These are phyloP conservation scores for Romanogobio albipinnatus DNA, from an alignment of 2,113 vertebrate species.

Conservation along the genomic window DNA sequence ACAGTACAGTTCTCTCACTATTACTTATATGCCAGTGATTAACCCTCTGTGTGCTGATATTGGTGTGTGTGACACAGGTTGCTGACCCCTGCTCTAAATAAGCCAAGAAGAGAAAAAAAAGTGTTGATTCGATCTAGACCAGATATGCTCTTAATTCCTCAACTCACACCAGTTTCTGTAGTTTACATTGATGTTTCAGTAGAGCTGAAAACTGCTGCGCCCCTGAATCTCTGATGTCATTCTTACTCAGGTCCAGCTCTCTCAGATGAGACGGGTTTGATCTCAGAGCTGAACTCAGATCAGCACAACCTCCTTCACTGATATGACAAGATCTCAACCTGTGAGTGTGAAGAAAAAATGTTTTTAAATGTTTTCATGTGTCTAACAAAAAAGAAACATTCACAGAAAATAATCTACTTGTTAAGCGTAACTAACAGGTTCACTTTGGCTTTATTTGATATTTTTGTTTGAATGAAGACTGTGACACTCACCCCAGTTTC, in stretches of 20 bases:
- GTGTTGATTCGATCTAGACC: too few relatives aligned
- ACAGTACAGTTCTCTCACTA: too few relatives aligned
- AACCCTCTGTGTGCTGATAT: too few relatives aligned
- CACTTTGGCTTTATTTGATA: too few relatives aligned
- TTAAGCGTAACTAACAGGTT: too few relatives aligned
- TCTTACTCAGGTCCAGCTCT: neutral
- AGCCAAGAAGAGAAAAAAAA: too few relatives aligned
- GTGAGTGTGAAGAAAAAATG: neutral
- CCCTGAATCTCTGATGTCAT: neutral
- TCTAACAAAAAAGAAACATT: neutral
- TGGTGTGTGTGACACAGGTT: too few relatives aligned
- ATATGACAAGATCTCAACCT: neutral
- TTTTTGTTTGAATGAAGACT: neutral
- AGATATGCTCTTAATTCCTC: too few relatives aligned
- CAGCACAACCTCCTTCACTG: neutral
- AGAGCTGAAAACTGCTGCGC: neutral
- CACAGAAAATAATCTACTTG: too few relatives aligned
- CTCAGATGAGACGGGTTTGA: neutral
- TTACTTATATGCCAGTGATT: too few relatives aligned
- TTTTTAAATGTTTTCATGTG: neutral
- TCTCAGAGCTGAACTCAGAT: neutral
- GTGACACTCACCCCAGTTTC: neutral
- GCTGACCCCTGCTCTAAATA: too few relatives aligned
- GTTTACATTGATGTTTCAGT: neutral
- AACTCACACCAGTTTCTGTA: neutral